These are phyloP conservation scores for Pollenia angustigena DNA, from an alignment of 2,888 invertebrate species.

Conservation along the genomic window DNA sequence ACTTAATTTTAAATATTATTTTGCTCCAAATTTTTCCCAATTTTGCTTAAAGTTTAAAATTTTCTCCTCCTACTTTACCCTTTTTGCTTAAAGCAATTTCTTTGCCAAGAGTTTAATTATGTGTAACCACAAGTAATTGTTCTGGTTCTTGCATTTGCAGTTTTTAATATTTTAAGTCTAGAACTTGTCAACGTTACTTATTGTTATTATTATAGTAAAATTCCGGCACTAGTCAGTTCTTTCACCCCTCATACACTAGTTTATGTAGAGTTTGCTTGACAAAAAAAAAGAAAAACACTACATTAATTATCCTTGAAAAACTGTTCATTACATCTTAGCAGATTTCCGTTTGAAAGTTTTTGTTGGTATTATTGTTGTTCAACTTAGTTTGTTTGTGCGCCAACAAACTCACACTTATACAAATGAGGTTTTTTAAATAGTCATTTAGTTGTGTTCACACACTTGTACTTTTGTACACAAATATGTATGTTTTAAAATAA, in stretches of 20 bases:
- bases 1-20: no score
- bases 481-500: not conserved
- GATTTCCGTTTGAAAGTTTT: constrained; percentile 33
- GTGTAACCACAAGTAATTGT: constrained; percentile 45
- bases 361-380: not conserved
- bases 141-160: constrained; percentile 14
- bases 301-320: constrained; percentile 58
- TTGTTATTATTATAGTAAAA: not conserved
- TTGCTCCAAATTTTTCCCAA: no score
- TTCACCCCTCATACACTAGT: not conserved
- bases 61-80: not conserved
- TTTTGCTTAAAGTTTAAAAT: no score
- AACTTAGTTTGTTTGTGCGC: constrained; percentile 16
- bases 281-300: not conserved
- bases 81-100: not conserved
- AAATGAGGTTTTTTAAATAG: not conserved
- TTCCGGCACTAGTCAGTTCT: not conserved
- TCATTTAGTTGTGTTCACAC: constrained; percentile 21
- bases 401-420: constrained; percentile 1
- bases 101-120: constrained; percentile 27
- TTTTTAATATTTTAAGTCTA: constrained; percentile 24
- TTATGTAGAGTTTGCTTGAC: constrained; percentile 3
- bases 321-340: constrained; percentile 39
- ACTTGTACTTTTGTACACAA: not conserved
- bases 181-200: constrained; percentile 58